Conservation (phyloP, 2,797 vertebrate species). For the Nothura maculosa region DNA sequence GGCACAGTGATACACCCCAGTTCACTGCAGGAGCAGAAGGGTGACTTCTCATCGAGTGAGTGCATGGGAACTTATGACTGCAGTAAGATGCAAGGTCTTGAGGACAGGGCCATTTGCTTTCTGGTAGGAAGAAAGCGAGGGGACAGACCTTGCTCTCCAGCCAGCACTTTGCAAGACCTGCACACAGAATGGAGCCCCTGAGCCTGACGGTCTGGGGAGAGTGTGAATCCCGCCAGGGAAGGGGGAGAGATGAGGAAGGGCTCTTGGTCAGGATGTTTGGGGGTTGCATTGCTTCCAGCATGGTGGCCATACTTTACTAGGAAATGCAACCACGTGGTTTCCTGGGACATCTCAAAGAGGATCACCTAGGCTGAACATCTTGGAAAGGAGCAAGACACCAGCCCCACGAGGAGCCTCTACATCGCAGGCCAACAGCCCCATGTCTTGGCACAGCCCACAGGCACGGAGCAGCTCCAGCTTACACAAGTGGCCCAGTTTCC, state of each 20-base stretch:
- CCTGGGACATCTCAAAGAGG: not conserved
- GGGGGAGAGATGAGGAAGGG: accelerated
- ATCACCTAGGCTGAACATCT: not conserved
- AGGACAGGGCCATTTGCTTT: no score
- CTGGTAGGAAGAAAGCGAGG: not conserved
- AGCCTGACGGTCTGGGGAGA: not conserved
- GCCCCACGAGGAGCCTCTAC: not conserved
- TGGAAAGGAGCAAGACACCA: not conserved
- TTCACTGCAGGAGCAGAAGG: not conserved
- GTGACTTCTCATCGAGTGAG: not conserved
- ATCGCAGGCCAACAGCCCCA: not conserved
- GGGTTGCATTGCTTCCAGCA: not conserved
- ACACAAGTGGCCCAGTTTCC: not conserved
- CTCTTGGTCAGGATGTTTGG: not conserved
- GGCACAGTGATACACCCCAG: not conserved
- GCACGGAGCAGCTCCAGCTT: not conserved
- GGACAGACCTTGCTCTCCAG: not conserved
- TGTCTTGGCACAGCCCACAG: not conserved
- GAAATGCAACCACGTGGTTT: not conserved
- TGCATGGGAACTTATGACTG: not conserved
- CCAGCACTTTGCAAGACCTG: not conserved
- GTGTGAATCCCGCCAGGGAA: not conserved
- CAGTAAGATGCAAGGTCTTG: not conserved
- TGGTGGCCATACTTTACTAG: not conserved
- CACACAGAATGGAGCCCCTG: not conserved